phyloP scores from a whole-genome alignment of 2,113 vertebrate genomes.

The Engraulis encrasicolus region DNA sequence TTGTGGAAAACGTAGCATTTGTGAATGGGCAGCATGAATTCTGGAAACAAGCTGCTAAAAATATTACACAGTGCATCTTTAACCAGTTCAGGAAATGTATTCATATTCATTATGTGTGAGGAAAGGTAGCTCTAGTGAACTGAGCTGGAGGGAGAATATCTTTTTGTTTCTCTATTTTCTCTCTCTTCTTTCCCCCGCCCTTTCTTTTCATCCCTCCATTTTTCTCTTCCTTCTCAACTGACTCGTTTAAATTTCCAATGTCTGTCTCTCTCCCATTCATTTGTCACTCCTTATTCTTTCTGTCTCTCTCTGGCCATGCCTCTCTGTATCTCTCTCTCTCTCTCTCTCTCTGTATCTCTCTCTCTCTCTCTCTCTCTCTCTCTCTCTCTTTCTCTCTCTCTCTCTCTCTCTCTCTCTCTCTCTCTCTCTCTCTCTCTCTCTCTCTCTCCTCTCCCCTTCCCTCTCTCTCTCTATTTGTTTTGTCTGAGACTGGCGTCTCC shows the following conservation, averaged over 20 bases:
- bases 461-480: background rate
- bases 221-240: too few relatives aligned
- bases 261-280: background rate
- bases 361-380: background rate
- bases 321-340: background rate
- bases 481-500: background rate
- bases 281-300: background rate
- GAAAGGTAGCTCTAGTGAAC: background rate
- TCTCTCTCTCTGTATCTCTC: background rate
- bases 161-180: too few relatives aligned
- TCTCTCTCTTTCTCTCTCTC: background rate
- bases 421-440: background rate
- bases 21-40: too few relatives aligned
- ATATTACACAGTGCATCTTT: too few relatives aligned
- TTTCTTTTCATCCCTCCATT: too few relatives aligned
- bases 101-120: background rate
- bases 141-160: conserved; percentile 10
- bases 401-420: background rate
- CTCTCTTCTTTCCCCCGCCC: too few relatives aligned
- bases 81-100: background rate
- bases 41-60: too few relatives aligned
- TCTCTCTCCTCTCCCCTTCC: background rate
- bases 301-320: background rate
- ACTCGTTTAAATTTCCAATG: too few relatives aligned
- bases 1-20: too few relatives aligned